Base-by-base conservation (phyloP, 2,888 invertebrate species). In the Lasius fuliginosus region DNA sequence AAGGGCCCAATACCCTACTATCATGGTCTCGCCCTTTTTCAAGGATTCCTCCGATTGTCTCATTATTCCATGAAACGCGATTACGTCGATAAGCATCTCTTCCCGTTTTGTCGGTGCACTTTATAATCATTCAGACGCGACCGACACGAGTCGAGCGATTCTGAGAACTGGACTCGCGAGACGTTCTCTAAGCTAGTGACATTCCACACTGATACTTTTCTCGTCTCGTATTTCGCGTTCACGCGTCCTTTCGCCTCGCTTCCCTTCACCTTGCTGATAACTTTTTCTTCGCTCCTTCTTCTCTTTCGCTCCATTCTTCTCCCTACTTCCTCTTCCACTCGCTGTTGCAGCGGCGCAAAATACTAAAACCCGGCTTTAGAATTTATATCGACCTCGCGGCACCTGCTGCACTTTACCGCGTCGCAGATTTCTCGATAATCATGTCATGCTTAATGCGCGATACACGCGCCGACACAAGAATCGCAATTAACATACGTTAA, bases 141-240 rank as follows among this genome's bases (percentile, higher is more conserved):
- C 95, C 95, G 95, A 95, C 96, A 95, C 96, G 95, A 95, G 95
- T 53, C 95, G 95, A 96, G 90, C 93, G 92, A 40, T 95, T 95
- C 95, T 94, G 95, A 94, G 95, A 95, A 95, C 94, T 93, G 94
- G 95, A 94, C 94, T 94, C 95, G 94, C 91, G 90, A 91, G 93
- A 92, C 91, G 88, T 90, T 92, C 92, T 89, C 91, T 90, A 91
- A 91, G 92, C 92, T 91, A 92, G 93, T 92, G 93, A 93, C 94
- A 93, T 93, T 94, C 93, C 93, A 92, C 90, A 90, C 92, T 91
- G 91, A 92, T 93, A 92, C 92, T 92, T 93, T 92, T 92, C 92
- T 91, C 92, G 91, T 91, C 92, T 93, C 93, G 92, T 92, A 88
- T 94, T 93, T 92, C 93, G 91, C 92, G 88, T 88, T 92, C 88